phyloP scores from a whole-genome alignment of 2,797 vertebrate species.

The Miichthys miiuy region DNA sequence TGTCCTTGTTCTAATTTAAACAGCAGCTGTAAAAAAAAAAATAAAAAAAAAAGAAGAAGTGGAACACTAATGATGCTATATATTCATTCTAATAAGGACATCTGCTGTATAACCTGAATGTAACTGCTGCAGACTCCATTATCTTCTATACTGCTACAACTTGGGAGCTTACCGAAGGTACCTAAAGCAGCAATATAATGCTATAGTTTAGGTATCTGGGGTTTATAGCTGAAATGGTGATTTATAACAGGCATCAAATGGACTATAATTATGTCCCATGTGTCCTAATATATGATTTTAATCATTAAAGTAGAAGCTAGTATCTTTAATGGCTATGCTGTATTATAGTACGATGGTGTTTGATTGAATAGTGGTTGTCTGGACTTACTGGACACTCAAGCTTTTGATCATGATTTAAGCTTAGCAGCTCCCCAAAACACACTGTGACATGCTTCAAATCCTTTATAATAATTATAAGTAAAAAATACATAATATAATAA shows the following conservation, averaged over 20 bases:
- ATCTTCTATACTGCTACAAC: background rate
- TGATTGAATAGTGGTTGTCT: background rate
- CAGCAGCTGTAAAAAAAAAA: slow-evolving; percentile 11
- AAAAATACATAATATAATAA: background rate
- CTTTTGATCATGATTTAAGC: background rate
- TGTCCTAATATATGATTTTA: background rate
- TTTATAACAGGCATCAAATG: background rate
- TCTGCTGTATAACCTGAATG: background rate
- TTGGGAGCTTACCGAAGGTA: background rate
- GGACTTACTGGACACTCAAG: no score
- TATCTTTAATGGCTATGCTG: background rate
- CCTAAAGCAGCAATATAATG: background rate
- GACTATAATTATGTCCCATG: background rate
- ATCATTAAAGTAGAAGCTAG: background rate
- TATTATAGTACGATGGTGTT: no score
- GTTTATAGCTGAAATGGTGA: background rate
- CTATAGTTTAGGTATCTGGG: background rate
- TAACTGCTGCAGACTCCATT: background rate
- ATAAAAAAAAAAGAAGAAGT: no score
- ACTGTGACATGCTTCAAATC: background rate
- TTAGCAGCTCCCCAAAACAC: background rate
- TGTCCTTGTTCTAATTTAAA: background rate
- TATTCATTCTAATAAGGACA: background rate
- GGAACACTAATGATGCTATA: background rate
- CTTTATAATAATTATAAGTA: no score